phyloP scores from a whole-genome alignment of 1,140 invertebrate genomes.

The Oscheius sp. region DNA sequence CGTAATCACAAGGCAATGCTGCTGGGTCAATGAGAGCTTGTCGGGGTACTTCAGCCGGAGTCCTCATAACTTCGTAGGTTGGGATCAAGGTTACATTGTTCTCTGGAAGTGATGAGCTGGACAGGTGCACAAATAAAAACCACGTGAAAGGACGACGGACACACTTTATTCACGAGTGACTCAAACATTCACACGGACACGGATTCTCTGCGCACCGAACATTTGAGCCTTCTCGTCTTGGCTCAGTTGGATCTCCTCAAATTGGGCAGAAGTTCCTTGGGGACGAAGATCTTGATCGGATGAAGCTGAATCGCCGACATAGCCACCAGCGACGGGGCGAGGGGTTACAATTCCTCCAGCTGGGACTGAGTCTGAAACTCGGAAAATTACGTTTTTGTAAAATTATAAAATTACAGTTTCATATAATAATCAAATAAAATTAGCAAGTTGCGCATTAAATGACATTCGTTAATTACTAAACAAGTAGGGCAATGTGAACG shows the following conservation, averaged over 20 bases:
- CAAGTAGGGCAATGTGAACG: too few species aligned
- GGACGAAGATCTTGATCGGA: neutral
- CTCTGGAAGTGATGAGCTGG: neutral
- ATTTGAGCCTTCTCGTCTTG: neutral
- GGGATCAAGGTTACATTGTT: neutral
- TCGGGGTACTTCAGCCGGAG: neutral
- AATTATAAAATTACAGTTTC: too few species aligned
- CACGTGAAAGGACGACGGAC: neutral
- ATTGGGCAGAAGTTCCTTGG: neutral
- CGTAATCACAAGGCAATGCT: constrained; percentile 18
- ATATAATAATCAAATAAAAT: too few species aligned
- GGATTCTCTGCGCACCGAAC: neutral
- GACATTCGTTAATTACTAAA: too few species aligned
- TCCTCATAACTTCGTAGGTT: neutral
- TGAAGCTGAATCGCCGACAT: neutral
- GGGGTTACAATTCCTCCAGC: neutral
- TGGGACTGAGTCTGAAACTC: too few species aligned
- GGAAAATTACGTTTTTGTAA: too few species aligned
- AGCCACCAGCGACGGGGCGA: neutral
- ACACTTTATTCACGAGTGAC: too few species aligned
- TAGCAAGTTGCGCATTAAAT: too few species aligned
- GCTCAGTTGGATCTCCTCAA: neutral
- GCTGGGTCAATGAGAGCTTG: constrained; percentile 17
- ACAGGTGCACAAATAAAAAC: neutral
- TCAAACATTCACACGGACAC: too few species aligned